Conservation (phyloP, 2,797 vertebrate genomes). For the Vespertilio murinus region DNA sequence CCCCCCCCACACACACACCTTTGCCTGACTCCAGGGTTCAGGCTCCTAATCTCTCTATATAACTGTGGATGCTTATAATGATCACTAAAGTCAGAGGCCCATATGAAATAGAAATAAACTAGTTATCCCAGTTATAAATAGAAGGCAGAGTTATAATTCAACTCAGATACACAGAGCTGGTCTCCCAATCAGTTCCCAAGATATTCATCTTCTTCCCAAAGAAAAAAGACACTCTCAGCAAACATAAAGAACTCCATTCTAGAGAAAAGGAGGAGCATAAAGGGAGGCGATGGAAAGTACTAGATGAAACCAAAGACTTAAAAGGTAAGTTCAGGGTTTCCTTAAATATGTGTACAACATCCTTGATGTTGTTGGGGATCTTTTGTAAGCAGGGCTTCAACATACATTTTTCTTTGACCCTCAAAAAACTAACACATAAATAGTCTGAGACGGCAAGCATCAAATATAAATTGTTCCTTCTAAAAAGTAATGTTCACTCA, state of each 20-base stretch:
- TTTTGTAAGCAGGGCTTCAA: background rate
- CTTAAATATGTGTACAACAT: background rate
- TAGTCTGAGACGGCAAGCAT: background rate
- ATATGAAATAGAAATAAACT: constrained; percentile 42
- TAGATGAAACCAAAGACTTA: constrained; percentile 14
- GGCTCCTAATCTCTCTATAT: background rate
- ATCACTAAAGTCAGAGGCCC: background rate
- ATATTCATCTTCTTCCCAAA: background rate
- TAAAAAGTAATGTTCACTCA: constrained; percentile 8
- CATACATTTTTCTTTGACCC: background rate
- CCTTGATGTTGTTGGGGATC: background rate
- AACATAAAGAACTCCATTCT: background rate
- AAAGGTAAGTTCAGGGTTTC: background rate
- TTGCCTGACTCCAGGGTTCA: background rate
- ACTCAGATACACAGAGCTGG: background rate
- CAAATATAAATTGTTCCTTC: background rate
- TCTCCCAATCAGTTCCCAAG: background rate
- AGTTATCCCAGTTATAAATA: constrained; percentile 35
- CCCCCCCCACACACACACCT: background rate
- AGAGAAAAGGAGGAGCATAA: constrained; percentile 3
- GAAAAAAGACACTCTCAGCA: background rate
- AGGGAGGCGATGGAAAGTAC: background rate
- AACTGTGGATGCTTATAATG: background rate
- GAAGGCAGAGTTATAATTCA: background rate
- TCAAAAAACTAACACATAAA: background rate